A percentile compares a stretch with the other conserved stretches of the same genome.
phyloP scores from a whole-genome alignment of 2,113 vertebrate species.

The Pogona vitticeps region DNA sequence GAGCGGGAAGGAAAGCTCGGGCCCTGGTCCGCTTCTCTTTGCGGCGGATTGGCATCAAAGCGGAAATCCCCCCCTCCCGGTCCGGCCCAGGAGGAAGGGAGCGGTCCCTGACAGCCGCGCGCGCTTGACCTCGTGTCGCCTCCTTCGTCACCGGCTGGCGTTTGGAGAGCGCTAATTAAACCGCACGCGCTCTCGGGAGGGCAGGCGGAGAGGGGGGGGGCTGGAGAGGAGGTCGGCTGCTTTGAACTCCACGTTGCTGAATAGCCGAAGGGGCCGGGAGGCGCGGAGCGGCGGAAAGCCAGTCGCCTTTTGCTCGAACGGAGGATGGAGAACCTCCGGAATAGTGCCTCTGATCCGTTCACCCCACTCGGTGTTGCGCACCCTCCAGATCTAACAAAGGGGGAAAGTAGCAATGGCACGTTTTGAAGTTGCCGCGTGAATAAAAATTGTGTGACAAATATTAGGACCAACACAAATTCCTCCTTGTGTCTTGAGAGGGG shows the following conservation, averaged over 20 bases:
- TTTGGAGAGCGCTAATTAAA: conserved; percentile 14
- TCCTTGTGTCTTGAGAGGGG: not conserved
- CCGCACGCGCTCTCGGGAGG: not conserved
- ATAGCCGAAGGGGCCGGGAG: not conserved
- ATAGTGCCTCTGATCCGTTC: not conserved
- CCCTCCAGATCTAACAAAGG: not conserved
- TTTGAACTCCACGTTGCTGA: not conserved
- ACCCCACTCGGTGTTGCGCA: not conserved
- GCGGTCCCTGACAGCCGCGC: not conserved
- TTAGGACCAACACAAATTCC: too few relatives aligned
- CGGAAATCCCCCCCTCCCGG: not conserved
- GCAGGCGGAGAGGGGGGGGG: too few relatives aligned
- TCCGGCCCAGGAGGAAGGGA: not conserved
- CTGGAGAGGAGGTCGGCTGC: too few relatives aligned
- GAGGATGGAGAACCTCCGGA: not conserved
- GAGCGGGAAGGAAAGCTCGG: not conserved
- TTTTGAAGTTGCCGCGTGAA: not conserved
- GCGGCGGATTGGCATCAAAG: not conserved
- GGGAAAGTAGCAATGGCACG: too few relatives aligned
- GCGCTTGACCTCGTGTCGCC: not conserved
- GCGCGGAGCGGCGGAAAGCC: too few relatives aligned
- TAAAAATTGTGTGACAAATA: too few relatives aligned
- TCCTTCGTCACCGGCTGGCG: not conserved
- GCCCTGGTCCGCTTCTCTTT: not conserved
- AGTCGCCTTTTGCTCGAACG: not conserved